These are phyloP conservation scores for Aviceda subcristata DNA, from an alignment of 2,113 vertebrate genomes.

Conservation along the genomic window DNA sequence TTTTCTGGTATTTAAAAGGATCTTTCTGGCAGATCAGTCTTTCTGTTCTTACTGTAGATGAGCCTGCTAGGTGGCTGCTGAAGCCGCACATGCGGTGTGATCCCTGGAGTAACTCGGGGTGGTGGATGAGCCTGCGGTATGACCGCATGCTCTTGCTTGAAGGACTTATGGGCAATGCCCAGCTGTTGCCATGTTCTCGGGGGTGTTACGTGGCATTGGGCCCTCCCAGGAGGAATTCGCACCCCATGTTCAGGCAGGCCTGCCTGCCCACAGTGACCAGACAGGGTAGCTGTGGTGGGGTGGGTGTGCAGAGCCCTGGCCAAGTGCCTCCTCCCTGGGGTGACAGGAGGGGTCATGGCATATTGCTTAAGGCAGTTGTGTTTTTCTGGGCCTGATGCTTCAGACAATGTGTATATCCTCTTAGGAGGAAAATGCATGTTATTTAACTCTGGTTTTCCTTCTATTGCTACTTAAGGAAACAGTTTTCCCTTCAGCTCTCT, in stretches of 20 bases:
- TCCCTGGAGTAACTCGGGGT: not conserved
- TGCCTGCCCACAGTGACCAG: not conserved
- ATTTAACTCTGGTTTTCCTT: not conserved
- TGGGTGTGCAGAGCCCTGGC: not conserved
- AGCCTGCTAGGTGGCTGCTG: not conserved
- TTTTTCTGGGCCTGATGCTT: not conserved
- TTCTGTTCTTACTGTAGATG: not conserved
- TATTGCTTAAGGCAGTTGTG: not conserved
- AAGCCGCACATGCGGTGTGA: not conserved
- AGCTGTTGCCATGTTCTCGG: not conserved
- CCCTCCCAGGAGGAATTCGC: not conserved
- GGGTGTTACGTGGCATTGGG: not conserved
- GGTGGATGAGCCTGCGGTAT: not conserved
- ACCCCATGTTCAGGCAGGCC: not conserved
- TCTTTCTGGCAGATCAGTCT: not conserved
- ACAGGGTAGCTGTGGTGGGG: not conserved
- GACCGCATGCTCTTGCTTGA: not conserved
- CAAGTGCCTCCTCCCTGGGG: not conserved
- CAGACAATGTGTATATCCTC: not conserved
- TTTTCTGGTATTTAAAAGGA: not conserved
- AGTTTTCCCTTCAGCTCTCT: not conserved
- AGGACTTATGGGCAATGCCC: not conserved
- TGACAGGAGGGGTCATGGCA: not conserved
- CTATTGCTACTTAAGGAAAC: not conserved
- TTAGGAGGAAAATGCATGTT: not conserved